Percentiles rank a stretch among this genome's conserved stretches.
phyloP scores from a whole-genome alignment of 2,113 vertebrate species.

The Paedocypris sp. region DNA sequence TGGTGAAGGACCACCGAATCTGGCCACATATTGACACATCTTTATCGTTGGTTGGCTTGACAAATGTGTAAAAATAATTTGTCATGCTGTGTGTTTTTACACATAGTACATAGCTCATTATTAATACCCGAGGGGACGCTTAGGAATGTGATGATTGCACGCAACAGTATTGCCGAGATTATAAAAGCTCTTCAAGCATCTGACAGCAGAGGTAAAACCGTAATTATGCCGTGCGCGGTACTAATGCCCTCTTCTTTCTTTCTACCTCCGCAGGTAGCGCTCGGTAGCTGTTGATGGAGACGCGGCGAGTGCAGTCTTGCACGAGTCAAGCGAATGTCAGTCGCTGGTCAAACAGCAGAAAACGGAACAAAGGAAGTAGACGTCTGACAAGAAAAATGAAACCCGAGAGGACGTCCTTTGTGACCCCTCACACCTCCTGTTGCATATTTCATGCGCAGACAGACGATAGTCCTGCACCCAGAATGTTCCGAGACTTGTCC shows the following conservation, averaged over 20 bases:
- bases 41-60: not conserved
- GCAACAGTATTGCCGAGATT: not conserved
- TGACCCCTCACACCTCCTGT: conserved; percentile 25
- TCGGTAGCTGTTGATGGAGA: not conserved
- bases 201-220: not conserved
- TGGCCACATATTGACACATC: not conserved
- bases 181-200: not conserved
- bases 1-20: not conserved
- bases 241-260: not conserved
- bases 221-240: not conserved
- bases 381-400: conserved; percentile 37
- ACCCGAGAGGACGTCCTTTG: conserved; percentile 45
- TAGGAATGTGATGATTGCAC: not conserved
- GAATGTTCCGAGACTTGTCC: conserved; percentile 40
- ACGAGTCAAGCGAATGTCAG: conserved; percentile 2
- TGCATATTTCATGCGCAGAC: conserved; percentile 53
- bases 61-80: not conserved
- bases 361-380: conserved; percentile 7
- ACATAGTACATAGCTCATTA: not conserved
- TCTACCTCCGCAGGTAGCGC: not conserved
- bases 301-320: not conserved
- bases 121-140: not conserved
- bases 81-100: not conserved
- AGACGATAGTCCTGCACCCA: conserved; percentile 42
- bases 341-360: not conserved